Evolutionary conservation across 35 echinoderm and acorn worm species (phyloP), one percentile per base, ranked within the genome.

Genomic region (Hemicentrotus pulcherrimus): DNA sequence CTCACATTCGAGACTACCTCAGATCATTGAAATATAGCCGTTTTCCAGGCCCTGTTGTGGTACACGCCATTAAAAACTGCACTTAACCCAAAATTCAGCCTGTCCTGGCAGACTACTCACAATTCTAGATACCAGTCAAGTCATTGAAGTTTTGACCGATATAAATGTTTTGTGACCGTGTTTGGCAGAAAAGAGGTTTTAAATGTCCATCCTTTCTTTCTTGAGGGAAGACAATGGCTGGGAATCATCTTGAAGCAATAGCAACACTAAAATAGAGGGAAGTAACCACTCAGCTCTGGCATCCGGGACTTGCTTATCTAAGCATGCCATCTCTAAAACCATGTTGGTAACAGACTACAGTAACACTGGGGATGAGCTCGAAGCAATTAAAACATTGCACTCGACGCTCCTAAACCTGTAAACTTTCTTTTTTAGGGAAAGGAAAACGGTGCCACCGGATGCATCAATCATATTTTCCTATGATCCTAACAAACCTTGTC

Each of bases 211-310:
- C 7, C 7, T 24, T 71, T 59, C 52, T 70, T 28, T 78, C 65
- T 78, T 78, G 65, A 24, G 0, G 65, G 65, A 78, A 78, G 65
- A 78, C 65, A 78, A 78, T 78, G 65, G 24, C 65, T 78, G 65
- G 19, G 65, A 78, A 78, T 22, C 65, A 78, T 78, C 65, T 78
- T 78, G 65, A n/a, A 78, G 65, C 65, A 78, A 78, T 78, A 78
- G 65, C 4, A 47, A 90, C 46, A 41, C 15, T 18, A 41, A 28
- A 45, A 90, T 18, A 47, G 46, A 30, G 19, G 88, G 88, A 90
- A 90, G 88, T 90, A 33, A 90, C 88, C 88, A 90, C 88, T 90
- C 88, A 90, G 33, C 88, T 24, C 88, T 78, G 46, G 32, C 88
- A 90, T 90, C 88, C 88, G 88, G 88, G 88, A 41, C 31, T n/a